Evolutionary conservation across 2,888 invertebrate genomes (phyloP), one percentile per base, ranked within the genome.

Genomic region (Pyrocoelia pectoralis): DNA sequence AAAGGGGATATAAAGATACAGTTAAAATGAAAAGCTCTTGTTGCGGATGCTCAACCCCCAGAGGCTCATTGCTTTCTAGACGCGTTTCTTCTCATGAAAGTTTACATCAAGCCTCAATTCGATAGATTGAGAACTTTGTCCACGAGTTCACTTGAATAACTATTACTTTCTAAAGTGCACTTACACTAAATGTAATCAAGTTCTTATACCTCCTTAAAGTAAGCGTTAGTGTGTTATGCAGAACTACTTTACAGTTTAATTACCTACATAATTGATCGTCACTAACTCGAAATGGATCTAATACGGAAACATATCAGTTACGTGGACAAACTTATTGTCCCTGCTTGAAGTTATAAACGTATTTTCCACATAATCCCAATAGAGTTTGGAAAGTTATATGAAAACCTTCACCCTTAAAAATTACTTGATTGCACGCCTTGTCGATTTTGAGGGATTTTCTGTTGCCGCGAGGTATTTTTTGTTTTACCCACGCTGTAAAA

Each of bases 1-100:
- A 33, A 33, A 33, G n/a, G 33, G 33, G 8, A 53, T 40, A 60
- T 43, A 33, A 43, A 19, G 51, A 48, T 24, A 43, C 50, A 53
- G 48, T 50, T 54, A 61, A 59, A 66, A 57, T 57, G 66, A 69
- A 69, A 65, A 58, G 66, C 60, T 67, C 67, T 70, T 71, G 69
- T 69, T 67, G 65, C 57, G 66, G 67, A 69, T 64, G 61, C 60
- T 54, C 63, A 70, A 43, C 60, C 71, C 69, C 69, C 38, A 40
- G 67, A 67, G 71, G 61, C 70, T 69, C 71, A 67, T 71, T 71
- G 68, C 66, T 61, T 61, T 61, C 66, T 61, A 68, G 64, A 69
- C 62, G 70, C 52, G 46, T 62, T 48, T 48, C 56, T 28, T 59
- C 64, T 56, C 62, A 55, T 62, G 64, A 69, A 69, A 68, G 63